Conservation (phyloP, 1,140 invertebrate genomes). For the Mamestra configurata region DNA sequence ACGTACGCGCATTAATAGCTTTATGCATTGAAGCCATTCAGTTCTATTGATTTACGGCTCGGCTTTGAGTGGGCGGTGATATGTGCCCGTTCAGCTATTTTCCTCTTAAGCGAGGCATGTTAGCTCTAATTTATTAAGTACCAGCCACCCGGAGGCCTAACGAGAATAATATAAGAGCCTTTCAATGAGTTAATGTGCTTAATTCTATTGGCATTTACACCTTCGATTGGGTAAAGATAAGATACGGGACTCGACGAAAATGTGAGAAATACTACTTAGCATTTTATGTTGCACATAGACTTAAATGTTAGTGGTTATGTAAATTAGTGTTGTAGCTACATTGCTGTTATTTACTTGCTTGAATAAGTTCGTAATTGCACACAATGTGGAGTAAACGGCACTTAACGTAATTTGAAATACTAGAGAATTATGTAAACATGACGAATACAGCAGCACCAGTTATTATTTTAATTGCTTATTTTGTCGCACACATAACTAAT, state of each 20-base stretch:
- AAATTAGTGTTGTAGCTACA: neutral
- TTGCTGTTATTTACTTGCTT: constrained; percentile 1
- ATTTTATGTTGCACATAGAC: neutral
- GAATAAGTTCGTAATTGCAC: neutral
- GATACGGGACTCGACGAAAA: neutral
- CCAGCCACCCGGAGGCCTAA: constrained; percentile 26
- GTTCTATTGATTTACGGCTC: constrained; percentile 71
- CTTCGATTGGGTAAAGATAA: constrained; percentile 6
- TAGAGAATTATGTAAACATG: constrained; percentile 12
- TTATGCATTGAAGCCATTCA: constrained; percentile 54
- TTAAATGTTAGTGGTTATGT: constrained; percentile 22
- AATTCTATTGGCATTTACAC: constrained; percentile 22
- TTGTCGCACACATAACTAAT: neutral
- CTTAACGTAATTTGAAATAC: constrained; percentile 11
- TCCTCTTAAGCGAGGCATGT: constrained; percentile 52
- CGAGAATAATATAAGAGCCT: constrained; percentile 6
- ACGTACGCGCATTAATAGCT: constrained; percentile 55
- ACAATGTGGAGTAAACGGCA: constrained; percentile 1
- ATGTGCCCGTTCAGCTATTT: constrained; percentile 57
- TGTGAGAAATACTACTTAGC: neutral
- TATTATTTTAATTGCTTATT: constrained; percentile 6
- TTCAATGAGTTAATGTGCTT: constrained; percentile 11
- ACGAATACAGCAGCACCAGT: neutral
- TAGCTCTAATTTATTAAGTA: constrained; percentile 58
- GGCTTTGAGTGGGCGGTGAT: constrained; percentile 68